Percentiles rank a stretch among this genome's conserved stretches.
Conservation (phyloP, 2,888 invertebrate species). For the Onthophagus sagittarius region DNA sequence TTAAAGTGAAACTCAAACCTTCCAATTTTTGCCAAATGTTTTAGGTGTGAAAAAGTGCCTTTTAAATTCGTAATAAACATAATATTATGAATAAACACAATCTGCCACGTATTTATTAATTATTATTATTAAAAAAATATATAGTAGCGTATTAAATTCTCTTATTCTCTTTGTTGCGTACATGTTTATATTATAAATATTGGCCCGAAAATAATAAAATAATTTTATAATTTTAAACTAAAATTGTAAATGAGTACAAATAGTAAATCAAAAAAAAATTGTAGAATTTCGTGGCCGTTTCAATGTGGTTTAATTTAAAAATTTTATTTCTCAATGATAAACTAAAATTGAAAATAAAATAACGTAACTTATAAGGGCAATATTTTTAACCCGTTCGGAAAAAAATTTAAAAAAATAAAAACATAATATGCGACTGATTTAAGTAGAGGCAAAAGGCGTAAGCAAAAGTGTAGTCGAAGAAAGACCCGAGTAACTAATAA, state of each 20-base stretch:
- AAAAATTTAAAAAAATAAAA: not conserved
- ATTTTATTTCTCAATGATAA: not conserved
- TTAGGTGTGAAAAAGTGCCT: conserved; percentile 49
- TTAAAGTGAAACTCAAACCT: conserved; percentile 46
- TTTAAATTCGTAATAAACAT: conserved; percentile 31
- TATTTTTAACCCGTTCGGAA: conserved; percentile 2
- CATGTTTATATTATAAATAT: not conserved
- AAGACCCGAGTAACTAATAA: not conserved
- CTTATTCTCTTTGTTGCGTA: conserved; percentile 15
- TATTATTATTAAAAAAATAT: conserved; percentile 6
- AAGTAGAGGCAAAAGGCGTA: not conserved
- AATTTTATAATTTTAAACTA: not conserved
- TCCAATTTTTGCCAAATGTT: conserved; percentile 48
- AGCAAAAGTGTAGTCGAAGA: not conserved
- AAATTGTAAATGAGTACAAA: not conserved
- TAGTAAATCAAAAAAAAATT: not conserved
- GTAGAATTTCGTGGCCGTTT: not conserved
- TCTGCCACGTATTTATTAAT: conserved; percentile 38
- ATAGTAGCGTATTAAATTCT: conserved; percentile 1
- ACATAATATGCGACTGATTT: conserved; percentile 7
- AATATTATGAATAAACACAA: conserved; percentile 37
- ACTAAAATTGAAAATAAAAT: not conserved
- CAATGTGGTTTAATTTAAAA: not conserved
- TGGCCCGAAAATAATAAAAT: not conserved
- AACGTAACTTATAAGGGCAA: conserved; percentile 6